Evolutionary conservation across 2,797 vertebrate species (phyloP), one percentile per base, ranked within the genome.

Genomic region (Bovichtus diacanthus): DNA sequence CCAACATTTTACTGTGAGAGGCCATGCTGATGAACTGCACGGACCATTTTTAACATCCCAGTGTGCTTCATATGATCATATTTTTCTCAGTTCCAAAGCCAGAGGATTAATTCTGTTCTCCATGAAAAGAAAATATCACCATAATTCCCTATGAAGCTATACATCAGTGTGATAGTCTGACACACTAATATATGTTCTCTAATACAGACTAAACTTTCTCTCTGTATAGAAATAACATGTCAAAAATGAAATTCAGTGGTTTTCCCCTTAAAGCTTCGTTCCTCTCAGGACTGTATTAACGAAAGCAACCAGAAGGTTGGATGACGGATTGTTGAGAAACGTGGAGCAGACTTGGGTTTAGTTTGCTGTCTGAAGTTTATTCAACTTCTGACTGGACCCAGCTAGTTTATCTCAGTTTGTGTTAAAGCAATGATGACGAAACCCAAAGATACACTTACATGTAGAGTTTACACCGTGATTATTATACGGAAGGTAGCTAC

Each of bases 181-280:
- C 46, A 58, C 13, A 19, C 12, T 19, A 44, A 72, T 69, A 66
- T 53, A 63, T 65, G 63, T 78, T 70, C 49, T 34, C 38, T 19
- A 44, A 64, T 38, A 12, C 73, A 81, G 75, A 80, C 62, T 76
- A 78, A 86, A 80, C 34, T 3, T 36, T 41, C 41, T 58, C 50
- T 56, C 21, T 10, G 3, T 72, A 29, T 47, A 72, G 63, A 27
- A 82, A 81, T 68, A 84, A 89, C 72, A 79, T 59, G 76, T 80
- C 70, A 66, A 70, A 65, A 4, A n/a, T 31, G 8, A 72, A 41
- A 62, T 65, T 6, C 46, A 55, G 29, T 31, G 25, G 25, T 25
- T 62, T 61, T 76, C 13, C 59, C 27, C 8, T 29, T 50, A 43
- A 50, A 70, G 53, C 6, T 51, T 29, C 31, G 51, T 51, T 75